Evolutionary conservation across 2,888 invertebrate genomes (phyloP), one percentile per base, ranked within the genome.

Genomic region (Falcaria lacertinaria): DNA sequence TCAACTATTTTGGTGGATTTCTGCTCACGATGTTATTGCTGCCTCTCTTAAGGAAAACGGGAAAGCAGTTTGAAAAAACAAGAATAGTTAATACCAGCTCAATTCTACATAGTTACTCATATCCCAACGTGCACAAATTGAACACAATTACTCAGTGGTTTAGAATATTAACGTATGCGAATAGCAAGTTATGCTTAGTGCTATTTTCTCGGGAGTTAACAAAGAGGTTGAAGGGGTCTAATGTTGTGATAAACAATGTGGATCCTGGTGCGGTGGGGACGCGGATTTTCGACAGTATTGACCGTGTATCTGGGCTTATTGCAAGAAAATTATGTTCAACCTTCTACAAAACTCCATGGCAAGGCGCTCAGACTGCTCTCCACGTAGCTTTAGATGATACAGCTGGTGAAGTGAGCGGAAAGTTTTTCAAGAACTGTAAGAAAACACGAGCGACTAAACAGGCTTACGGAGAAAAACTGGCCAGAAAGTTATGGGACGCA

Each of bases 221-320:
- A 15, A 91, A 92, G 77, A 91, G 90, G 1, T 64, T 95, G 60
- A 80, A 85, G 62, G 73, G 91, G 2, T 79, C 91, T 0, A 91
- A 92, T 19, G 92, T 96, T 0, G 94, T 94, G 0, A 93, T 92
- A 0, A 96, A 96, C 67, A 93, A 92, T 57, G 85, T 96, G n/a
- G 95, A 96, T 80, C 97, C 97, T 0, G 96, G 97, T 8, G 90
- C 93, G 74, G 93, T 95, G 33, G 93, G 94, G 54, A 94, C 94
- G 0, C 92, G 91, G 14, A 95, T 95, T 34, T 95, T 93, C 91
- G 85, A 59, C 1, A 53, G 56, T 2, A 1, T 38, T 0, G 54
- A 55, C 91, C 45, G 80, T 90, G 0, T 89, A 67, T 82, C 90
- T 41, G 74, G 71, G 0, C 0, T 13, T 0, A 90, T 93, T 0